phyloP scores from a whole-genome alignment of 2,797 vertebrate genomes.

The Platyrinchus mystaceus region DNA sequence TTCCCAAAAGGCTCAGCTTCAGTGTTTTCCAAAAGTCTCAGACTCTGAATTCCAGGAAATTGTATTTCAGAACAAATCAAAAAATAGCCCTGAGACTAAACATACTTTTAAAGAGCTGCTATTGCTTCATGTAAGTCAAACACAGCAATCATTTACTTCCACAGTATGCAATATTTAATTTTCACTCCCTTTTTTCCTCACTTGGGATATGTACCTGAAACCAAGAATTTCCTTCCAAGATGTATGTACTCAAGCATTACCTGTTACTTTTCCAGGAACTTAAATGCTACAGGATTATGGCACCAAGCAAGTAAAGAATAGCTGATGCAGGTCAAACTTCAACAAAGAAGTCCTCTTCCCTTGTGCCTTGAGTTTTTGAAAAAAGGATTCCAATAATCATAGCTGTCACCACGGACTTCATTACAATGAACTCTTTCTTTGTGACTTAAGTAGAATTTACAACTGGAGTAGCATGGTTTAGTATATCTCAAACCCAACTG shows the following conservation, averaged over 20 bases:
- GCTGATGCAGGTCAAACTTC: neutral
- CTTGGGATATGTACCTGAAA: neutral
- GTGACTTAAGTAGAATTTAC: neutral
- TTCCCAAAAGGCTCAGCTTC: slow-evolving; percentile 7
- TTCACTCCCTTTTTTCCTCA: neutral
- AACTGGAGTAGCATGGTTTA: neutral
- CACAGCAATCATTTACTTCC: neutral
- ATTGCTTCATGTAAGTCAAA: neutral
- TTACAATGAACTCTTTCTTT: neutral
- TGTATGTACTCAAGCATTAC: neutral
- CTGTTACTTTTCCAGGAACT: neutral
- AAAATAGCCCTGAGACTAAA: slow-evolving; percentile 48
- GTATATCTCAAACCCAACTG: neutral
- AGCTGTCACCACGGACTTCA: neutral
- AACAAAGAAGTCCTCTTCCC: neutral
- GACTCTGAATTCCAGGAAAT: slow-evolving; percentile 21
- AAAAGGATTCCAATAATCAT: neutral
- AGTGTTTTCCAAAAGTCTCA: neutral
- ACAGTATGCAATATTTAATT: neutral
- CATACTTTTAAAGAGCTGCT: slow-evolving; percentile 8
- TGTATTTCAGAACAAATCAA: slow-evolving; percentile 3
- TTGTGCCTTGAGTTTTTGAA: neutral
- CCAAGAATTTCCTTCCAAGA: neutral
- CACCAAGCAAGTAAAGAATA: neutral
- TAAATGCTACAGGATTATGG: neutral